phyloP scores from a whole-genome alignment of 2,888 invertebrate genomes.

The Cephus spinipes region DNA sequence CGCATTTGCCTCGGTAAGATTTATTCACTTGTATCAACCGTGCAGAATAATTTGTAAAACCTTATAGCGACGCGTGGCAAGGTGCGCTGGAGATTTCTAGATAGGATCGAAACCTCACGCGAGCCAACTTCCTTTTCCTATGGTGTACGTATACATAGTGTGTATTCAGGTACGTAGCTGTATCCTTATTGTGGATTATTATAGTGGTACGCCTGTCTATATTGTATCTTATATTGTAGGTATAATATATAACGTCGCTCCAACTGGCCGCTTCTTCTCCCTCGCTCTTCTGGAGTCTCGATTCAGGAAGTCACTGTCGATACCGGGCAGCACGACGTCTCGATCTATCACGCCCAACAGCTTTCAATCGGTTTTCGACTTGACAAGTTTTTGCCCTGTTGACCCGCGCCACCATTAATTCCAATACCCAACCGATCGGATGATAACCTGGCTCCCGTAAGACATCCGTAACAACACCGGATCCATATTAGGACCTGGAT shows the following conservation, averaged over 20 bases:
- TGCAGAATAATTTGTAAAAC: constrained; percentile 22
- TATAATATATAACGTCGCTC: not conserved
- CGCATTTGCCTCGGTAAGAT: constrained; percentile 24
- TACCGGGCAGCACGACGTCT: not conserved
- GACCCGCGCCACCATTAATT: constrained; percentile 15
- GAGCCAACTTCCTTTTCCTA: not conserved
- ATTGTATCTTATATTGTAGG: not conserved
- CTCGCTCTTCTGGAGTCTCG: not conserved
- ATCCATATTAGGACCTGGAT: constrained; percentile 20
- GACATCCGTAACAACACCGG: constrained; percentile 20
- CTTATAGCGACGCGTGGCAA: constrained; percentile 4
- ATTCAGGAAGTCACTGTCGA: not conserved
- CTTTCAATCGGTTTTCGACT: constrained; percentile 4
- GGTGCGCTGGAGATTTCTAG: not conserved
- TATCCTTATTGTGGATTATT: not conserved
- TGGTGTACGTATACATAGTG: not conserved
- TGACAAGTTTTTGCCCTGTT: constrained; percentile 6
- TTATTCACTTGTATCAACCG: constrained; percentile 16
- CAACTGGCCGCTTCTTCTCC: not conserved
- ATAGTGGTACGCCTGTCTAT: not conserved
- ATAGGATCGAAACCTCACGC: not conserved
- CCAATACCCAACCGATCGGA: constrained; percentile 14
- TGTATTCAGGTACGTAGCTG: not conserved
- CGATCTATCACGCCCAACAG: not conserved
- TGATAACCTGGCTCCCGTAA: constrained; percentile 22